Percentiles rank a stretch among this genome's conserved stretches.
Conservation (phyloP, 2,888 invertebrate genomes). For the Apoda limacodes region DNA sequence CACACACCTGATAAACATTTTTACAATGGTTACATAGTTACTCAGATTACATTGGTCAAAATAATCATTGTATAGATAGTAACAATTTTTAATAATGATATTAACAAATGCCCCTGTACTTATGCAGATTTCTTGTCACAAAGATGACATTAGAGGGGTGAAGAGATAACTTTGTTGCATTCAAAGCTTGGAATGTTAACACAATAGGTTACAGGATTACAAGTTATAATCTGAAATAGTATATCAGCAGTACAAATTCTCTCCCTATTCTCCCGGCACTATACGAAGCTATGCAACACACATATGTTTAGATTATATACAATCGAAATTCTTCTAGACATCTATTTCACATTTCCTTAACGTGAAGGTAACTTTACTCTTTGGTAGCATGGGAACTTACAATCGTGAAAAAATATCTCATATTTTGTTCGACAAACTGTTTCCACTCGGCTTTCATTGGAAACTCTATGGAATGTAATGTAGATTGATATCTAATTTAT, state of each 20-base stretch:
- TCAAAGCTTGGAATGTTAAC: slow-evolving; percentile 56
- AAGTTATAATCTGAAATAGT: slow-evolving; percentile 6
- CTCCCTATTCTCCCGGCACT: slow-evolving; percentile 23
- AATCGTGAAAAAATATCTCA: too few species aligned
- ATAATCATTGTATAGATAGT: slow-evolving; percentile 52
- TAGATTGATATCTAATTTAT: slow-evolving; percentile 1
- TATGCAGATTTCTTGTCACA: slow-evolving; percentile 13
- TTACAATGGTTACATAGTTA: slow-evolving; percentile 64
- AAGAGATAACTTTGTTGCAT: slow-evolving; percentile 35
- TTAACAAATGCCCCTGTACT: slow-evolving; percentile 20
- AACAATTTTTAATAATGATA: slow-evolving; percentile 34
- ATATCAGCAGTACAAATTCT: slow-evolving; percentile 20
- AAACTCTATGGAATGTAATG: background rate
- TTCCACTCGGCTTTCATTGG: background rate
- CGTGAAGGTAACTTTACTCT: slow-evolving; percentile 66
- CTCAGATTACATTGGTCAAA: slow-evolving; percentile 67
- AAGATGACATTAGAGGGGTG: slow-evolving; percentile 26
- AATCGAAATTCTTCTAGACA: slow-evolving; percentile 46
- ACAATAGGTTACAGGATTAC: slow-evolving; percentile 6
- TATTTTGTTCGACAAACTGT: slow-evolving; percentile 20
- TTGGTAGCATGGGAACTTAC: slow-evolving; percentile 62
- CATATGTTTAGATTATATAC: slow-evolving; percentile 56
- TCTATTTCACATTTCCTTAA: slow-evolving; percentile 56
- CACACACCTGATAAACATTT: slow-evolving; percentile 57
- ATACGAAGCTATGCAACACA: slow-evolving; percentile 52